Base-by-base conservation (phyloP, 2,113 vertebrate species). In the Vidua chalybeata region DNA sequence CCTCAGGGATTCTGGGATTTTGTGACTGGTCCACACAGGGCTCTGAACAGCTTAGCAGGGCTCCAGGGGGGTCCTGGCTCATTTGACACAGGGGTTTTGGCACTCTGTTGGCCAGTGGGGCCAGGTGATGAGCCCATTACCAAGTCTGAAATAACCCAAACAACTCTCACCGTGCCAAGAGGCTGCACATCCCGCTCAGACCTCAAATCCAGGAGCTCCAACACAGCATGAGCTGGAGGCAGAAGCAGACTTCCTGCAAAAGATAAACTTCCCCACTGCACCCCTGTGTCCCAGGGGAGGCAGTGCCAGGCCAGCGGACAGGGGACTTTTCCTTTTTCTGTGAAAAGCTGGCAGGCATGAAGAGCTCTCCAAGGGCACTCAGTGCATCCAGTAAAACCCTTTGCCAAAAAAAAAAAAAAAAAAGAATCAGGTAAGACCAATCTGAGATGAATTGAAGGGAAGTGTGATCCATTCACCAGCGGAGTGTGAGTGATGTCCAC, bases 291-390 rank as follows among this genome's bases (percentile, higher is more conserved):
- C 41, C 4, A 2, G 49, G 17, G 26, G 13, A 62, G 33, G 7
- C n/a, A 6, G 9, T 17, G n/a, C 3, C 16, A 14, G 37, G 10
- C 35, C 16, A 48, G 59, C 6, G 46, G n/a, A 23, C 31, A 41
- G 46, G 35, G 9, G 7, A 49, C 8, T 43, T 52, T 9, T 26
- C 56, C 14, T 71, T 66, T 37, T n/a, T 27, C 81, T 52, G 0
- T 67, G 56, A 51, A 55, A 30, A 31, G 18, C 51, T 30, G 35
- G 23, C 41, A 59, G 72, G 55, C 15, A 7, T 0, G 0, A 2
- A 31, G 31, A 63, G 68, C 33, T 76, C 58, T 11, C 22, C 49
- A 75, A 3, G 5, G n/a, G 33, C 37, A 33, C 23, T 19, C 51
- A 24, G 41, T 12, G 30, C 27, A 16, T 4, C 10, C 45, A 68